phyloP scores from a whole-genome alignment of 2,797 vertebrate genomes.

The Sparus aurata region DNA sequence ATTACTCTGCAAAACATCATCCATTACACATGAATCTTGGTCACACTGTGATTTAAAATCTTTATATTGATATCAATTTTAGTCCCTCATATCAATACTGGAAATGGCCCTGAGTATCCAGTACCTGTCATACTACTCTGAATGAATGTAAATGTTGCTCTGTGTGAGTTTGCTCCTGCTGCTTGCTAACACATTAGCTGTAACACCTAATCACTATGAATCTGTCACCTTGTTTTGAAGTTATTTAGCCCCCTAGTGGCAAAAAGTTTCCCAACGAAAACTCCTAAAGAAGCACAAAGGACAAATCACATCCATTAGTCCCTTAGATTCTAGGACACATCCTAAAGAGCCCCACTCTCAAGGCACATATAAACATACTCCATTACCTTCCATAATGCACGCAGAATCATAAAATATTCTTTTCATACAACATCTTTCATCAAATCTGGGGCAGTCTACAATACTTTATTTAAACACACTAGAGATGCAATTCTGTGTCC shows the following conservation, averaged over 20 bases:
- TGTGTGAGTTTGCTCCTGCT: not conserved
- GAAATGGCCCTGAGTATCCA: too few species aligned
- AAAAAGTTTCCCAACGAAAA: not conserved
- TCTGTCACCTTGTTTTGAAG: not conserved
- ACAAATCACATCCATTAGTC: slow-evolving; percentile 20
- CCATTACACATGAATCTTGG: too few species aligned
- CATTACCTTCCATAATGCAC: slow-evolving; percentile 3
- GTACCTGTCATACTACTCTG: not conserved
- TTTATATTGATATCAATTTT: too few species aligned
- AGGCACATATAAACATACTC: slow-evolving; percentile 30
- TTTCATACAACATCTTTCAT: not conserved
- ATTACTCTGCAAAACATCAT: too few species aligned
- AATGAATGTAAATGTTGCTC: not conserved
- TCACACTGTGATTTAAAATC: too few species aligned
- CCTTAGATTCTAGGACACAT: slow-evolving; percentile 52
- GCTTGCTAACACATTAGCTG: not conserved
- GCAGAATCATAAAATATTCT: slow-evolving; percentile 15
- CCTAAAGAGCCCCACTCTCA: slow-evolving; percentile 21
- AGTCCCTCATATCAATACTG: too few species aligned
- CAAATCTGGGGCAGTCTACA: slow-evolving; percentile 42
- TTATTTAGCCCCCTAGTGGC: too few species aligned
- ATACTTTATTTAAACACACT: not conserved
- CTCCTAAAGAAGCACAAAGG: not conserved
- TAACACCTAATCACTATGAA: not conserved
- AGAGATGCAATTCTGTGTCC: not conserved